phyloP scores from a whole-genome alignment of 2,797 vertebrate species.

The Tapera naevia region DNA sequence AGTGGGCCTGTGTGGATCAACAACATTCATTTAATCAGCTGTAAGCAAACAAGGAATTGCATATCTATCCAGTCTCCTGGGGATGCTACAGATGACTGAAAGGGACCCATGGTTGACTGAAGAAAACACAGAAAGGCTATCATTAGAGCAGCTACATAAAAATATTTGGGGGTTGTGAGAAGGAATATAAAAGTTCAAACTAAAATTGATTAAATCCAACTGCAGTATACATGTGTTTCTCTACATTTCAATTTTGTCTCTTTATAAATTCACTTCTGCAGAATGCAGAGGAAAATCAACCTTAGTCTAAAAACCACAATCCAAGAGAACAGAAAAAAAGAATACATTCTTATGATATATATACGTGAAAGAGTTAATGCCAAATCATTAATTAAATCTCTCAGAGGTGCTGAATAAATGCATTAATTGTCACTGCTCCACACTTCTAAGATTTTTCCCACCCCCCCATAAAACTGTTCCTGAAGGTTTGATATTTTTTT shows the following conservation, averaged over 20 bases:
- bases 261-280: not conserved
- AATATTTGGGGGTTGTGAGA: not conserved
- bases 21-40: not conserved
- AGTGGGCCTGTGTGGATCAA: not conserved
- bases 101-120: not conserved
- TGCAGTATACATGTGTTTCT: not conserved
- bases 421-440: constrained; percentile 17
- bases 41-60: not conserved
- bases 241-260: not conserved
- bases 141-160: not conserved
- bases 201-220: not conserved
- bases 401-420: not conserved
- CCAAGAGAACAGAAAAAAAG: not conserved
- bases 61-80: not conserved
- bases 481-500: not conserved
- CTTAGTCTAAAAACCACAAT: not conserved
- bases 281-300: not conserved
- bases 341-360: rapidly evolving
- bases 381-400: not conserved
- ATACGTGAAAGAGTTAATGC: not conserved
- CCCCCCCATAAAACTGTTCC: not conserved
- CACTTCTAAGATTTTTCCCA: not conserved
- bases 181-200: not conserved
- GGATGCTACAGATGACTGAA: too few species aligned
- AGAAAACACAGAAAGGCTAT: not conserved